A percentile compares a stretch with the other conserved stretches of the same genome.
Conservation (phyloP, 37 sponge, comb jelly and placozoan genomes). For the Lycopodina hypogea region DNA sequence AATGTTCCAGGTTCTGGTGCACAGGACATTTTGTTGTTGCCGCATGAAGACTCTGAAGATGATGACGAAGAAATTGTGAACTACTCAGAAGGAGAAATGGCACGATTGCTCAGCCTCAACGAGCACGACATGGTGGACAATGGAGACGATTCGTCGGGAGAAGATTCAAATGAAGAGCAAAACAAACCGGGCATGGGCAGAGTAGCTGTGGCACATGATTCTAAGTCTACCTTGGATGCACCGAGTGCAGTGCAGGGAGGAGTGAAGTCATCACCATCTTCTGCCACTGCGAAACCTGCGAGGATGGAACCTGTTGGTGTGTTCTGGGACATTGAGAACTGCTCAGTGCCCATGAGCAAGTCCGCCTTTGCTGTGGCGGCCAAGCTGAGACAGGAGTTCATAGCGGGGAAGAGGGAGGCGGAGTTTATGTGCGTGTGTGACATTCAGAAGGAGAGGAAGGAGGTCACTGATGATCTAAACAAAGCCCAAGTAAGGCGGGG, state of each 20-base stretch:
- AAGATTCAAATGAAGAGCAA: slow-evolving; percentile 1
- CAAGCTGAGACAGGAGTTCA: slow-evolving; percentile 70
- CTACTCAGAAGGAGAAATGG: slow-evolving; percentile 14
- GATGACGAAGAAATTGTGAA: slow-evolving; percentile 34
- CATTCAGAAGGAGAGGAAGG: slow-evolving; percentile 73
- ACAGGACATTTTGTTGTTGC: neutral
- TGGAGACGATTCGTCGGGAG: neutral
- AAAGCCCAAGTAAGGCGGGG: slow-evolving; percentile 70
- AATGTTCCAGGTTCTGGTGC: neutral
- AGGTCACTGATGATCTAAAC: slow-evolving; percentile 66
- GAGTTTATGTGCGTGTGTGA: slow-evolving; percentile 94
- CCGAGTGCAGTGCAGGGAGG: no score
- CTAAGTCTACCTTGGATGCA: neutral
- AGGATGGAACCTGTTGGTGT: slow-evolving; percentile 80
- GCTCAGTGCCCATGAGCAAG: slow-evolving; percentile 64
- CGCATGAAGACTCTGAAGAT: neutral
- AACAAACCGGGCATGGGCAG: neutral
- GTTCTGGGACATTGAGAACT: slow-evolving; percentile 95
- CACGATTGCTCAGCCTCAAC: slow-evolving; percentile 39
- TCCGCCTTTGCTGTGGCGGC: slow-evolving; percentile 64
- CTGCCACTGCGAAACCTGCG: neutral
- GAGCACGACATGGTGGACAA: slow-evolving; percentile 8
- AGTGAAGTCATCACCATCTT: neutral
- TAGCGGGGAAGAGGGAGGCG: slow-evolving; percentile 79
- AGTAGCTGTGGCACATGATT: neutral